Conservation (phyloP, 2,113 vertebrate genomes). For the Caloenas nicobarica region DNA sequence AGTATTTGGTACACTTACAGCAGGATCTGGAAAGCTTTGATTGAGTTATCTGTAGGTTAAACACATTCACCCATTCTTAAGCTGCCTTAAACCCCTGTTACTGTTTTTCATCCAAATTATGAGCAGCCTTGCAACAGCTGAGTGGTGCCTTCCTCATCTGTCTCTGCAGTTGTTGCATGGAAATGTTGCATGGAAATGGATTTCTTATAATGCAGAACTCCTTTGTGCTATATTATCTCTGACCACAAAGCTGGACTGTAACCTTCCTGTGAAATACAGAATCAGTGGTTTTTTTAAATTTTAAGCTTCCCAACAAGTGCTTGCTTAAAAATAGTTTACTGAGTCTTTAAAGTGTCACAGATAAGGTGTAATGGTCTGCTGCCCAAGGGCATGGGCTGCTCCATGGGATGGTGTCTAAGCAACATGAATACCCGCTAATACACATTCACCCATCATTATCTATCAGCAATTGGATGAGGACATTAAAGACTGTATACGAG, state of each 20-base stretch:
- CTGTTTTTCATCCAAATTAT: neutral
- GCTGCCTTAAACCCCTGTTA: neutral
- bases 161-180: neutral
- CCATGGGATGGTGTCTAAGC: neutral
- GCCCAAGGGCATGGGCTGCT: accelerated
- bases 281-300: neutral
- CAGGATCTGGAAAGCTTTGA: neutral
- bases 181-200: neutral
- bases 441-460: neutral
- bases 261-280: neutral
- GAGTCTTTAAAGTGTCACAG: neutral
- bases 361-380: neutral
- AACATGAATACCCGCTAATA: neutral
- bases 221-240: neutral
- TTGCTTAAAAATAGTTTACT: neutral
- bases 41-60: neutral
- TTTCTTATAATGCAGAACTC: neutral
- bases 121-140: neutral
- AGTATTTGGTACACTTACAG: neutral
- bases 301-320: neutral
- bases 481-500: neutral
- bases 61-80: neutral
- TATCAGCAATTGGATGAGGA: neutral
- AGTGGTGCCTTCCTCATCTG: neutral
- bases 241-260: neutral